A percentile compares a stretch with the other conserved stretches of the same genome.
Evolutionary conservation across 2,888 invertebrate species (phyloP).

Genomic region (Tigriopus californicus): DNA sequence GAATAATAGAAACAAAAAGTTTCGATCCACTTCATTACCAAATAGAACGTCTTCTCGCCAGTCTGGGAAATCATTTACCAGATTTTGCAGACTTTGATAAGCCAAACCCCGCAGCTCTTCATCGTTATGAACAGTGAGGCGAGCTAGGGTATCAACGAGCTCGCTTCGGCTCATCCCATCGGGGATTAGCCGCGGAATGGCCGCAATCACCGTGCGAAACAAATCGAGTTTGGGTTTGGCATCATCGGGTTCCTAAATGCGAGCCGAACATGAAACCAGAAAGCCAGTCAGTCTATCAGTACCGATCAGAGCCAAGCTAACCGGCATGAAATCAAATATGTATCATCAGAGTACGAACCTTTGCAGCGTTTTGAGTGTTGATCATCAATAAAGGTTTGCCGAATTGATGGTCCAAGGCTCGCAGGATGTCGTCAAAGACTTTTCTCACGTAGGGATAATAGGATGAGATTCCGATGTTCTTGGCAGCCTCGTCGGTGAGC

Average conservation of each 20-base stretch:
- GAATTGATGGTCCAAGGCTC: slow-evolving; percentile 84
- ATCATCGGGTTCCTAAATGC: slow-evolving; percentile 45
- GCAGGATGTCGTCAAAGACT: slow-evolving; percentile 83
- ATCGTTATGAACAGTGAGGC: slow-evolving; percentile 93
- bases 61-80: slow-evolving; percentile 86
- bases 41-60: slow-evolving; percentile 88
- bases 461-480: slow-evolving; percentile 86
- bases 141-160: slow-evolving; percentile 75
- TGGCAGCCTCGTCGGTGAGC: slow-evolving; percentile 85
- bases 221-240: slow-evolving; percentile 92
- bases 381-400: slow-evolving; percentile 94
- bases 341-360: slow-evolving; percentile 33
- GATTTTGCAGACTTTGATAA: slow-evolving; percentile 82
- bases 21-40: slow-evolving; percentile 24
- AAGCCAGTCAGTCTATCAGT: too few species aligned
- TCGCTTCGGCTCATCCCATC: slow-evolving; percentile 91
- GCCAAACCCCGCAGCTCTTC: slow-evolving; percentile 85
- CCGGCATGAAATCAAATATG: too few species aligned
- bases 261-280: too few species aligned
- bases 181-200: slow-evolving; percentile 88
- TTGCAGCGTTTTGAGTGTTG: slow-evolving; percentile 82
- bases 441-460: slow-evolving; percentile 90
- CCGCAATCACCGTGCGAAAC: slow-evolving; percentile 93
- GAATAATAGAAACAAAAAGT: slow-evolving; percentile 14
- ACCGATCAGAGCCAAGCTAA: too few species aligned